Percentiles rank a stretch among this genome's conserved stretches.
Evolutionary conservation across 2,888 invertebrate genomes (phyloP).

Genomic region (Teinopalpus imperialis): DNA sequence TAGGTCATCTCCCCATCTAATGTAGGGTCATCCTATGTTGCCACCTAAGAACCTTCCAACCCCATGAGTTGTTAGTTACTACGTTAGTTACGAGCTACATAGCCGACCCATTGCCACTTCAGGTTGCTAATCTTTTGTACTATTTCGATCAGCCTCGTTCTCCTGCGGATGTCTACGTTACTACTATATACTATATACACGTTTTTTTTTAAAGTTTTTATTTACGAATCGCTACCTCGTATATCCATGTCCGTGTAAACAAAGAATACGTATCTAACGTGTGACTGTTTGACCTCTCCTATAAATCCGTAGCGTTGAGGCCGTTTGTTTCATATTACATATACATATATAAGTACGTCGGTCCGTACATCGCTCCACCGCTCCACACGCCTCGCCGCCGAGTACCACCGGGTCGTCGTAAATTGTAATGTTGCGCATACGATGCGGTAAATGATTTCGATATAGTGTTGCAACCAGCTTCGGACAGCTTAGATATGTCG

Average conservation of each 20-base stretch:
- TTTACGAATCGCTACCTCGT: slow-evolving; percentile 16
- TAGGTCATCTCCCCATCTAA: too few relatives aligned
- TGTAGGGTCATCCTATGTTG: too few relatives aligned
- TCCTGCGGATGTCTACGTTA: too few relatives aligned
- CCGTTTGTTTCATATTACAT: slow-evolving; percentile 7
- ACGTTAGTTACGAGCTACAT: too few relatives aligned
- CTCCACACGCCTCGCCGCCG: slow-evolving; percentile 1
- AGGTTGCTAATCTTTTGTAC: too few relatives aligned
- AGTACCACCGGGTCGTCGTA: not conserved
- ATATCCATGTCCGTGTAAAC: not conserved
- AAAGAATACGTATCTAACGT: slow-evolving; percentile 26
- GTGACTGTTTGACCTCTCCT: slow-evolving; percentile 34
- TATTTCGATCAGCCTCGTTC: too few relatives aligned
- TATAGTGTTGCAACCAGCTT: slow-evolving; percentile 16
- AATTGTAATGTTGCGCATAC: not conserved
- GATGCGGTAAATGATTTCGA: slow-evolving; percentile 19
- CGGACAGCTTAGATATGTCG: not conserved
- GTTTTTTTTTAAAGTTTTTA: too few relatives aligned
- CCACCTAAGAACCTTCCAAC: too few relatives aligned
- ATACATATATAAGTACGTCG: not conserved
- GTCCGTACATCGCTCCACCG: not conserved
- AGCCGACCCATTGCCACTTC: too few relatives aligned
- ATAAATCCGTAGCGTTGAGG: slow-evolving; percentile 31
- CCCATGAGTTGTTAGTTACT: too few relatives aligned
- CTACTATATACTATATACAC: too few relatives aligned